Evolutionary conservation across 1,140 invertebrate genomes (phyloP).

Genomic region (honey bee (Apis mellifera)): DNA sequence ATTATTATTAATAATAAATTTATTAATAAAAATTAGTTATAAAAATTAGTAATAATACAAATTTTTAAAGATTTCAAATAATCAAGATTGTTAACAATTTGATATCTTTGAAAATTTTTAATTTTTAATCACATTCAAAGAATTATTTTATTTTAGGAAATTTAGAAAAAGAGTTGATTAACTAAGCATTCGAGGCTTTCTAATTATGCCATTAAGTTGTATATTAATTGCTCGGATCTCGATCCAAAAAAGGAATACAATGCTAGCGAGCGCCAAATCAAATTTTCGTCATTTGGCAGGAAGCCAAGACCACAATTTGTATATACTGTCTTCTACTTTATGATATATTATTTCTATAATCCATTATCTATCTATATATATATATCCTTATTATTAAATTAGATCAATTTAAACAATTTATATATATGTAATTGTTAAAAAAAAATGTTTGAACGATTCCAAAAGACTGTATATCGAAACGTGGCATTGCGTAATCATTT

Average conservation of each 20-base stretch:
- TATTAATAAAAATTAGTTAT: too few species aligned
- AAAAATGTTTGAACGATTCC: not conserved
- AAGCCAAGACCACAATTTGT: conserved; percentile 49
- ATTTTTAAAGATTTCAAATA: not conserved
- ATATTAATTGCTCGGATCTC: conserved; percentile 40
- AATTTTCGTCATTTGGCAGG: conserved; percentile 59
- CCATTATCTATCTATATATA: not conserved
- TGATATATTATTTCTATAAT: conserved; percentile 17
- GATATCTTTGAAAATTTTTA: not conserved
- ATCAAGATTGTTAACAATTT: not conserved
- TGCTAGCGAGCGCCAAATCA: conserved; percentile 71
- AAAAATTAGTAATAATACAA: too few species aligned
- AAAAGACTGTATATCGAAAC: conserved; percentile 36
- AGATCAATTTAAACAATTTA: not conserved
- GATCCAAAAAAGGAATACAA: conserved; percentile 58
- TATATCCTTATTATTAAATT: not conserved
- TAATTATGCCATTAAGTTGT: conserved; percentile 20
- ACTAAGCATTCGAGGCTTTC: conserved; percentile 5
- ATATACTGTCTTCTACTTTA: conserved; percentile 41
- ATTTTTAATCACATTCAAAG: not conserved
- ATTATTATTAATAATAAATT: too few species aligned
- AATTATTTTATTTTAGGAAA: not conserved
- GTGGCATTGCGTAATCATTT: not conserved
- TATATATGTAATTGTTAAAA: too few species aligned
- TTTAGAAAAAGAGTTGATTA: not conserved